A percentile compares a stretch with the other conserved stretches of the same genome.
Evolutionary conservation across 2,797 vertebrate species (phyloP).

Genomic region (Cyclura pinguis): DNA sequence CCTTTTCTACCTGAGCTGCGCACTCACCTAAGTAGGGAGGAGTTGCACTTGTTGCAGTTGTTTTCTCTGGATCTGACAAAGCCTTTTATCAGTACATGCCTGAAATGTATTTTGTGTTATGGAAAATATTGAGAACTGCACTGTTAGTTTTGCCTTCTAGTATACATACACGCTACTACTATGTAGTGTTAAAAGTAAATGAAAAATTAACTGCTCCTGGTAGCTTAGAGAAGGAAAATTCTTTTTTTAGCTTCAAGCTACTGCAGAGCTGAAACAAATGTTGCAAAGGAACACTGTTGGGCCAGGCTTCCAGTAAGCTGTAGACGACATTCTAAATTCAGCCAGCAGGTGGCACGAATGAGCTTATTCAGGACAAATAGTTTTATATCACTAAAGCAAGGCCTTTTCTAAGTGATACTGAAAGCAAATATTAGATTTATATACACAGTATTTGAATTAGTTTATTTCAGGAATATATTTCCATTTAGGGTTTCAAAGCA

Average conservation of each 20-base stretch:
- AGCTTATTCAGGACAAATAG: slow-evolving; percentile 56
- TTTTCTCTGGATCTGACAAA: slow-evolving; percentile 8
- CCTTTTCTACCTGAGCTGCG: background rate
- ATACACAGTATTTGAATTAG: background rate
- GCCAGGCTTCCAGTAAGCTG: background rate
- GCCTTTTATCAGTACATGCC: background rate
- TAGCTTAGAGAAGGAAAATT: background rate
- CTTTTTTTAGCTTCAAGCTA: background rate
- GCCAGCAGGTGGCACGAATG: slow-evolving; percentile 77
- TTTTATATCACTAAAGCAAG: background rate
- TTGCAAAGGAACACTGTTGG: background rate
- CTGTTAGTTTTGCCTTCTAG: background rate
- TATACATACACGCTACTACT: background rate
- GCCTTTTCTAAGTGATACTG: background rate
- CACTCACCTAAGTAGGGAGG: background rate
- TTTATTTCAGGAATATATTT: background rate
- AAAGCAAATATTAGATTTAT: background rate
- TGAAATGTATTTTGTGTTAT: background rate
- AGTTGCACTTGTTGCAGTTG: background rate
- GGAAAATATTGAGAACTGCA: background rate
- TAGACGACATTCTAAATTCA: background rate
- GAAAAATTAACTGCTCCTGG: background rate
- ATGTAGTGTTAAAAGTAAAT: background rate
- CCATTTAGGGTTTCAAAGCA: background rate
- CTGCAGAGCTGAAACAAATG: background rate